Evolutionary conservation across 2,797 vertebrate genomes (phyloP).

Genomic region (Schizopygopsis pylzovi): DNA sequence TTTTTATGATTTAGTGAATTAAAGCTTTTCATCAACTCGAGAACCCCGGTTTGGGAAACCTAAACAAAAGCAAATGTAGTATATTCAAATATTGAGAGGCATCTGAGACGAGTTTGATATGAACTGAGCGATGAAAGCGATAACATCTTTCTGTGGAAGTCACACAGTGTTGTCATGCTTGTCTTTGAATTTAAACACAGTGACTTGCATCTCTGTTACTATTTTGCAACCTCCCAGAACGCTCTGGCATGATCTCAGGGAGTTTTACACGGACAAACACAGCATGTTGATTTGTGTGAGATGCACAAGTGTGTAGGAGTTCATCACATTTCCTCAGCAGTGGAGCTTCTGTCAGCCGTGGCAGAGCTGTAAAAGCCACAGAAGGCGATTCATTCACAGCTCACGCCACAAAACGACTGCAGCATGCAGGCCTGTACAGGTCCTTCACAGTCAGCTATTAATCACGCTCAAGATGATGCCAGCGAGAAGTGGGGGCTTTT

Average conservation of each 20-base stretch:
- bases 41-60: neutral
- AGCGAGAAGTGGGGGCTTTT: neutral
- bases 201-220: neutral
- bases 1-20: neutral
- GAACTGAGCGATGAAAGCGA: neutral
- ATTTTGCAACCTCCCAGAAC: neutral
- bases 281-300: neutral
- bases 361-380: neutral
- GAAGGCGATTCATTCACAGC: neutral
- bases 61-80: neutral
- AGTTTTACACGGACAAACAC: neutral
- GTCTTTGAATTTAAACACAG: neutral
- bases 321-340: no score
- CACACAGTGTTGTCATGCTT: neutral
- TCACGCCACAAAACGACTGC: neutral
- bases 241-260: neutral
- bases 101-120: neutral
- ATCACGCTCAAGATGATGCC: neutral
- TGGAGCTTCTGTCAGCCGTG: neutral
- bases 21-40: neutral
- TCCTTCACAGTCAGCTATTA: neutral
- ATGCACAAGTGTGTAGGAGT: neutral
- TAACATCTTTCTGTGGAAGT: slow-evolving; percentile 1
- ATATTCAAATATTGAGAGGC: neutral
- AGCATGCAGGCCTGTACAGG: slow-evolving; percentile 2